phyloP scores from a whole-genome alignment of 1,140 invertebrate species.

The Stenopsyche tienmushanensis region DNA sequence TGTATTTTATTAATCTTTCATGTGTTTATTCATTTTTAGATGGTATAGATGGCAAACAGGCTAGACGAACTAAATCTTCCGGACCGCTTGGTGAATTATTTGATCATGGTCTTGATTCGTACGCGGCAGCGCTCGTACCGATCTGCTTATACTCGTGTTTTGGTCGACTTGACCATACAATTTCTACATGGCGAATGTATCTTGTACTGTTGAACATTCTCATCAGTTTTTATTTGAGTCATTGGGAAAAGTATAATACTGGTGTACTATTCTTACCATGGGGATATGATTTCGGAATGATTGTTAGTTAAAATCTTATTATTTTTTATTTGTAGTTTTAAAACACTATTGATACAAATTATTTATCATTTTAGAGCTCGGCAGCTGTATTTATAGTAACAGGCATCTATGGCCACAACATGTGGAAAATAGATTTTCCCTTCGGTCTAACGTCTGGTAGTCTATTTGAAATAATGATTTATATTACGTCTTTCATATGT shows the following conservation, averaged over 20 bases:
- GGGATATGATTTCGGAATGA: conserved; percentile 95
- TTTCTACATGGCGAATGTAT: conserved; percentile 74
- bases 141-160: conserved; percentile 91
- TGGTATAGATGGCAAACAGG: conserved; percentile 99
- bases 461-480: conserved; percentile 80
- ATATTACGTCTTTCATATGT: conserved; percentile 77
- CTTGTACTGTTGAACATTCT: conserved; percentile 88
- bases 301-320: conserved; percentile 60
- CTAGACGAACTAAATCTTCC: conserved; percentile 86
- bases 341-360: background rate
- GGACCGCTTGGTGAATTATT: conserved; percentile 96
- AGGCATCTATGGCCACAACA: conserved; percentile 69
- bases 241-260: conserved; percentile 98
- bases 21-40: conserved; percentile 59
- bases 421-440: conserved; percentile 81
- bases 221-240: conserved; percentile 89
- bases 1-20: background rate
- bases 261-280: conserved; percentile 92
- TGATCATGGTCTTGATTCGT: conserved; percentile 98
- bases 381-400: conserved; percentile 57
- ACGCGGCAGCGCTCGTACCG: conserved; percentile 90
- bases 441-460: conserved; percentile 70
- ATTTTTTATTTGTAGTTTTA: background rate
- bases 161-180: conserved; percentile 70
- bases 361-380: conserved; percentile 32